Percentiles rank a stretch among this genome's conserved stretches.
Conservation (phyloP, 2,113 vertebrate species). For the Erpornis zantholeuca region DNA sequence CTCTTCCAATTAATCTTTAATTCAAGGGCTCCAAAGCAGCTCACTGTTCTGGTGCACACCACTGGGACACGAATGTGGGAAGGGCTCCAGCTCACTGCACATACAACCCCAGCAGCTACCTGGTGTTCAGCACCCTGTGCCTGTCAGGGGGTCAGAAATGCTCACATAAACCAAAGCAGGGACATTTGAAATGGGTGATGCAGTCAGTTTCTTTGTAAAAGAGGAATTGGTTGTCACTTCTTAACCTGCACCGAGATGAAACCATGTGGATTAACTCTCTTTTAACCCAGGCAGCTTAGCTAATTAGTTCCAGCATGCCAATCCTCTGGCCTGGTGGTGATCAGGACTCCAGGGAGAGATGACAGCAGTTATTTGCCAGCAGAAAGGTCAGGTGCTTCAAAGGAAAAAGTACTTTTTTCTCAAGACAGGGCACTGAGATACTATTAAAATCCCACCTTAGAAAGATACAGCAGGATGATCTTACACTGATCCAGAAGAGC, state of each 20-base stretch:
- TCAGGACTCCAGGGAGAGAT: background rate
- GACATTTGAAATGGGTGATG: background rate
- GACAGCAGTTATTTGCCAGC: background rate
- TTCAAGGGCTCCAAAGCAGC: background rate
- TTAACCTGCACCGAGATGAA: background rate
- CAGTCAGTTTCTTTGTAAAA: background rate
- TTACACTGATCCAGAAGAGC: background rate
- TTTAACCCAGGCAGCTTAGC: background rate
- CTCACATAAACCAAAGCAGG: background rate
- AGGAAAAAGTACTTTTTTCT: background rate
- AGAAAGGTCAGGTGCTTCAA: background rate
- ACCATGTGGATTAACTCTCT: background rate
- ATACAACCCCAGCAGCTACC: background rate
- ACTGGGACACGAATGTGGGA: fast-evolving
- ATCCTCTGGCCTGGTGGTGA: background rate
- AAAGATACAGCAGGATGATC: background rate
- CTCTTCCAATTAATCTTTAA: background rate
- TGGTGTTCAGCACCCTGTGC: background rate
- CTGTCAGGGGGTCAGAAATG: background rate
- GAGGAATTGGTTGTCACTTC: background rate
- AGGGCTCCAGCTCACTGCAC: background rate
- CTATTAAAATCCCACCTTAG: background rate
- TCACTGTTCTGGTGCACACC: background rate
- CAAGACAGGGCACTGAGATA: background rate
- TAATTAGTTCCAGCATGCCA: background rate